Conservation (phyloP, 1,140 invertebrate genomes). For the Achatina immaculata region DNA sequence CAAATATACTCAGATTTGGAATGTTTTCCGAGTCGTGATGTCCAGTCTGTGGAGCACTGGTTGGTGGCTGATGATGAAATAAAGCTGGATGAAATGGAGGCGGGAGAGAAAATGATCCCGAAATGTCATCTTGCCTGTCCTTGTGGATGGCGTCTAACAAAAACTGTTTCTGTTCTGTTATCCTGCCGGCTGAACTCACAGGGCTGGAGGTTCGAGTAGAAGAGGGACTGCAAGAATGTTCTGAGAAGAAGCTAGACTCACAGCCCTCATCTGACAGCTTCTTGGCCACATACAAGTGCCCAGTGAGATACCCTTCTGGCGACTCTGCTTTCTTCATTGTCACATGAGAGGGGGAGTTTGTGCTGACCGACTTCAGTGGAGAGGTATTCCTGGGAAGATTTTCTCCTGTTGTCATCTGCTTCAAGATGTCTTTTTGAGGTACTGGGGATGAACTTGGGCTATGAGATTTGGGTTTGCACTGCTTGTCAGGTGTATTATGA, state of each 20-base stretch:
- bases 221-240: constrained; percentile 29
- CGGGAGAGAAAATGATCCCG: not conserved
- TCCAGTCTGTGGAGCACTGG: not conserved
- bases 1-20: constrained; percentile 24
- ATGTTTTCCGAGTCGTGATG: not conserved
- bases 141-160: not conserved
- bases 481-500: not conserved
- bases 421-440: not conserved
- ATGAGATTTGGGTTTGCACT: not conserved
- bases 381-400: not conserved
- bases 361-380: not conserved
- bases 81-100: not conserved
- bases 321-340: constrained; percentile 39
- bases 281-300: constrained; percentile 70
- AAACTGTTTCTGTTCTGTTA: not conserved
- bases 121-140: not conserved
- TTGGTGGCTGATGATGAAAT: not conserved
- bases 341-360: constrained; percentile 29
- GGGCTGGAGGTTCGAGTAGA: constrained; percentile 24
- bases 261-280: constrained; percentile 70
- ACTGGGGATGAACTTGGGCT: not conserved
- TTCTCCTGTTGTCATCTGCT: not conserved
- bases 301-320: constrained; percentile 58
- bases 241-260: constrained; percentile 50
- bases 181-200: not conserved